Base-by-base conservation (phyloP, 2,888 invertebrate genomes). In the Parnassius apollo region DNA sequence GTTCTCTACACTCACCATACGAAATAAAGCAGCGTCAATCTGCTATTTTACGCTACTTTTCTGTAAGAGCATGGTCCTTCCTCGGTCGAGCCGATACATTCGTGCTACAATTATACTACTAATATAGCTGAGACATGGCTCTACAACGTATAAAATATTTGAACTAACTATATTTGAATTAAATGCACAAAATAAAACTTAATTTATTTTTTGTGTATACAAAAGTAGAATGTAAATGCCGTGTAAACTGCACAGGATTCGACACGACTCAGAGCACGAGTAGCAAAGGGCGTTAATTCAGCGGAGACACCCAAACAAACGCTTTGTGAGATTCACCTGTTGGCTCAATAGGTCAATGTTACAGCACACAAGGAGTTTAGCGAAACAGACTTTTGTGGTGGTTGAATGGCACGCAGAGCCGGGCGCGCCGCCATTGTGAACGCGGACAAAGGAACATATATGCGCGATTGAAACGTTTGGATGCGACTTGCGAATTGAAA, bases 321-420 rank as follows among this genome's bases (percentile, higher is more conserved):
- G 59, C 62, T 62, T 81, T 86, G 87, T 88, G 88, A 88, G 89
- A 89, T 90, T 90, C 89, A 91, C 91, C 91, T 86, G 89, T 87
- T 89, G 89, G 87, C 80, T 86, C 86, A 88, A 87, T 88, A 88
- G 89, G 88, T 89, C 88, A 85, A 78, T 85, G 80, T 81, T 75
- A 64, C 64, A 64, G 64, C 59, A 57, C 54, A 64, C 64, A 60
- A 64, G 64, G 64, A 64, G 66, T 69, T 67, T 67, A 70, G 84
- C 83, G 83, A 84, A 85, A 80, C 81, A 77, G 80, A 86, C 89
- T 88, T 90, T 89, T 90, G 88, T 64, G 88, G 89, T 89, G 88
- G 72, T 73, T 81, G 80, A 83, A 83, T 83, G 75, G 83, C 76
- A 83, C 84, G 82, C 71, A 68, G 70, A 61, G 65, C 64, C 65